A percentile compares a stretch with the other conserved stretches of the same genome.
phyloP scores from a whole-genome alignment of 2,797 vertebrate species.

The Melanotaenia pygmaea region DNA sequence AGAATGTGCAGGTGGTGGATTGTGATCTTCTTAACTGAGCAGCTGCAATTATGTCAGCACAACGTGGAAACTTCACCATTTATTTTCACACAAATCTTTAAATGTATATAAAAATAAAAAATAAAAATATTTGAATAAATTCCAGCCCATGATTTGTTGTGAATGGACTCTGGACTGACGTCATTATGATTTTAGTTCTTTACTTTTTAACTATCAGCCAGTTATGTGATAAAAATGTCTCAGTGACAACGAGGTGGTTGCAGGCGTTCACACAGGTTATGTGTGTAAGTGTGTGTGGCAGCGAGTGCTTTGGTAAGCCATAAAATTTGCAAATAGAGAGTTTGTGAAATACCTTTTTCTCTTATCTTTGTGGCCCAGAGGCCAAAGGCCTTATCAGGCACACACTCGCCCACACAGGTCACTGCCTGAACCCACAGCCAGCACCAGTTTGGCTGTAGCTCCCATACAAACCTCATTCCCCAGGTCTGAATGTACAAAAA shows the following conservation, averaged over 20 bases:
- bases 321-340: conserved; percentile 23
- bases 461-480: conserved; percentile 33
- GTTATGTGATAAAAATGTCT: neutral
- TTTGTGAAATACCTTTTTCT: conserved; percentile 33
- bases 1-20: no score
- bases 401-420: conserved; percentile 61
- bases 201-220: neutral
- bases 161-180: neutral
- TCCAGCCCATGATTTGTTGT: neutral
- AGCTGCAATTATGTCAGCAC: no score
- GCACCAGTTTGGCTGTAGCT: conserved; percentile 31
- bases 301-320: conserved; percentile 9
- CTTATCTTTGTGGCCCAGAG: conserved; percentile 71
- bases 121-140: neutral
- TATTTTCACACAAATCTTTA: neutral
- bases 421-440: conserved; percentile 29
- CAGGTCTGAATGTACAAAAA: conserved; percentile 20
- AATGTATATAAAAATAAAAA: neutral
- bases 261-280: neutral
- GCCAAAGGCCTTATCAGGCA: conserved; percentile 63
- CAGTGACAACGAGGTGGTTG: neutral
- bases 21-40: no score
- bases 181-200: neutral
- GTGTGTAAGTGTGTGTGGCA: neutral
- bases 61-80: no score